Evolutionary conservation across 2,797 vertebrate species (phyloP), one percentile per base, ranked within the genome.

Genomic region (Sciaenops ocellatus): DNA sequence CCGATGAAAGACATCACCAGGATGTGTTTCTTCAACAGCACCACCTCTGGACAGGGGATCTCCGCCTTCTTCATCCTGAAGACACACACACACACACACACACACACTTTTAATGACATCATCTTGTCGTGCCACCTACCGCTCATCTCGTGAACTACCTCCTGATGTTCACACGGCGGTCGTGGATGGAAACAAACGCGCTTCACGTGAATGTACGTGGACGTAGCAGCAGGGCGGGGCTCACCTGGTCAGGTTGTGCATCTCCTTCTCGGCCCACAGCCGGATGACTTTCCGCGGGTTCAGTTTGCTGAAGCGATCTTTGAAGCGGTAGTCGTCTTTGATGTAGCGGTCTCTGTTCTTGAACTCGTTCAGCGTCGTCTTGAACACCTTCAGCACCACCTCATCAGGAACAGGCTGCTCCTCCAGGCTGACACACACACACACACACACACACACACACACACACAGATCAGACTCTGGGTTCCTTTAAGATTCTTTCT

Each of bases 181-280:
- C 7, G 34, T 34, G 34, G 34, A 34, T 8, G 34, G 34, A 34
- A 34, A 8, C 34, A 5, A 34, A 34, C 34, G 7, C 7, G 30
- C 30, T 6, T 30, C 30, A 30, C 6, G 30, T 30, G 5, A 30
- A 30, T 6, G 30, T 30, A 6, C 30, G 6, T 6, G 34, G 34
- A 8, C 7, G 1, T 8, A 34, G 7, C 34, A 8, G 34, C 34
- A 9, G 34, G 34, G 34, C 34, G 34, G 34, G 34, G 34, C 34
- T 44, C 42, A 44, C 98, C 98, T 98, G 90, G 77, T 78, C 76
- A 99, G 95, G 92, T 99, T 99, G 93, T 98, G 97, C 97, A 97
- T 99, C 95, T 99, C 98, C 90, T 99, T 99, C 94, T 99, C 98
- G 73, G 98, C 98, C 98, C 98, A 99, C 93, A 99, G 96, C n/a